Base-by-base conservation (phyloP, 1,140 invertebrate genomes). In the Drosophila pseudoananassae region DNA sequence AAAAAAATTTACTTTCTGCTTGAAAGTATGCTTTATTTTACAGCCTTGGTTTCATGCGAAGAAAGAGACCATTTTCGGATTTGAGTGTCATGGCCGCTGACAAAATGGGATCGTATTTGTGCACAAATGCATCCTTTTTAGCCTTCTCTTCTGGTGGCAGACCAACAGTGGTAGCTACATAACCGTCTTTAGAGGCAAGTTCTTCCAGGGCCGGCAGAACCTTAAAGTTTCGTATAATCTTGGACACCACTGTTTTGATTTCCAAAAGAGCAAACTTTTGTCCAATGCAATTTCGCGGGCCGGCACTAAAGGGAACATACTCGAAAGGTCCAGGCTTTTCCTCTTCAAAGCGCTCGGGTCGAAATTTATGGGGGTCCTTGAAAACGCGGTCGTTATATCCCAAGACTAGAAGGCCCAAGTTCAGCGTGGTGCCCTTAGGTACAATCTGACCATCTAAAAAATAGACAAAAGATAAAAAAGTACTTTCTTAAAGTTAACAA, bases 291-390 rank as follows among this genome's bases (percentile, higher is more conserved):
- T 92, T 92, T 0, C 91, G 71, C 1, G 84, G 84, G 4, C 91
- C 90, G 0, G 91, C 91, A 58, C 90, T 91, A 69, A 96, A 96
- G 52, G 95, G 95, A 33, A 95, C 84, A 81, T 93, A 95, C 17
- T 93, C 80, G 60, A 92, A 94, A 1, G 90, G 92, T 45, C 92
- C 93, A 3, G 93, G 91, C 14, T 87, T 87, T 33, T 92, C 76
- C 1, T 55, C 52, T 4, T 94, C 85, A 92, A 97, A 97, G 77
- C 96, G 92, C 20, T 97, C 96, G 0, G 97, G 97, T 79, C 95
- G 92, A 80, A 96, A 98, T 5, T 91, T 92, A 10, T 95, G 92
- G 0, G 97, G 97, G 78, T 97, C 94, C 31, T 96, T 94, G 83
- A 94, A 97, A 31, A 91, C 45, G 0, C 92, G 90, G 2, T 89